Evolutionary conservation across 1,140 invertebrate genomes (phyloP).

Genomic region (Plodia interpunctella): DNA sequence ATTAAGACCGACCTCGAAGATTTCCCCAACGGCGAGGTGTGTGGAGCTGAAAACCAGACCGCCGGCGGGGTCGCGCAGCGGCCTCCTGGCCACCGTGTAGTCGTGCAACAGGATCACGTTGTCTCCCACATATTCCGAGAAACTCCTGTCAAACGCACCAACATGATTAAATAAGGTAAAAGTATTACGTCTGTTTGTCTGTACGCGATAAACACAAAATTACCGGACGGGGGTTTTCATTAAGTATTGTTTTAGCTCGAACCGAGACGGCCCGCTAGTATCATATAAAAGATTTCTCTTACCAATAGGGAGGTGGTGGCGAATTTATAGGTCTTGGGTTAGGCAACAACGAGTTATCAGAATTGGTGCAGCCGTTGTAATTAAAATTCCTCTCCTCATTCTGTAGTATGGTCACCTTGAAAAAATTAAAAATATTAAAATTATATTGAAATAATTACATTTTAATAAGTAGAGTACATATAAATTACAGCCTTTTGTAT

Average conservation of each 20-base stretch:
- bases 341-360: constrained; percentile 46
- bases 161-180: too few relatives aligned
- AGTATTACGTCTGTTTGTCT: too few relatives aligned
- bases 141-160: constrained; percentile 41
- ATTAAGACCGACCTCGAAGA: constrained; percentile 84
- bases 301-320: constrained; percentile 59
- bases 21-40: constrained; percentile 84
- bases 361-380: constrained; percentile 54
- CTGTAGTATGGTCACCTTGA: constrained; percentile 58
- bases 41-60: constrained; percentile 86
- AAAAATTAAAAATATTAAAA: too few relatives aligned
- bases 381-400: constrained; percentile 60
- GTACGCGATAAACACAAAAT: too few relatives aligned
- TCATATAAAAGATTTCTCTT: constrained; percentile 40
- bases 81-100: constrained; percentile 80
- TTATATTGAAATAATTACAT: too few relatives aligned
- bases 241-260: too few relatives aligned
- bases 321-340: constrained; percentile 34
- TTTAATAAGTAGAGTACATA: too few relatives aligned
- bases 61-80: constrained; percentile 78
- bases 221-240: too few relatives aligned
- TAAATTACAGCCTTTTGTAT: too few relatives aligned
- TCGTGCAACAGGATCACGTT: constrained; percentile 84
- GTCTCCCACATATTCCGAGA: constrained; percentile 85
- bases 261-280: too few relatives aligned